These are phyloP conservation scores for Procavia capensis DNA, from an alignment of 2,113 vertebrate genomes.

Conservation along the genomic window DNA sequence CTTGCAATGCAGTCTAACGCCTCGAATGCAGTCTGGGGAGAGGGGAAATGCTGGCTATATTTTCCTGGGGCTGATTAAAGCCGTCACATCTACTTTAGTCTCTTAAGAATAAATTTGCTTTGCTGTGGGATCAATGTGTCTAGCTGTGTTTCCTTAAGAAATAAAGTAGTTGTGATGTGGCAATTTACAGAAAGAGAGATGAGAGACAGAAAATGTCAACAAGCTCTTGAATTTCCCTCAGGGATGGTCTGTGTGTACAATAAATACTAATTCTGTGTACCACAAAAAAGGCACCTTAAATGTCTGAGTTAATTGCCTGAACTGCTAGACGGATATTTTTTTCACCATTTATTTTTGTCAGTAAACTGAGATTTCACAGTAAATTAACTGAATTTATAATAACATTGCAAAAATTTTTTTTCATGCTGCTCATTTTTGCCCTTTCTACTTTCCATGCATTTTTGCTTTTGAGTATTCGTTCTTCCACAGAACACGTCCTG, in stretches of 20 bases:
- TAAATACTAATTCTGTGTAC: not conserved
- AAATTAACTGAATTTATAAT: constrained; percentile 1
- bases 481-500: not conserved
- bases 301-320: not conserved
- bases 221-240: not conserved
- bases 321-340: not conserved
- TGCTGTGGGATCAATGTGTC: constrained; percentile 58
- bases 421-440: not conserved
- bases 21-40: constrained; percentile 47
- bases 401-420: not conserved
- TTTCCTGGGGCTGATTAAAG: constrained; percentile 55
- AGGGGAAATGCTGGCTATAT: not conserved
- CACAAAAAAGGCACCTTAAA: not conserved
- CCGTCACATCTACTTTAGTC: constrained; percentile 50
- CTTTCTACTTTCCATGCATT: not conserved
- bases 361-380: constrained; percentile 48
- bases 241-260: not conserved
- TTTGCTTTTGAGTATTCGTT: not conserved
- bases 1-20: constrained; percentile 47
- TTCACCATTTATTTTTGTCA: not conserved
- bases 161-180: constrained; percentile 2
- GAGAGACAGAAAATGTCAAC: not conserved
- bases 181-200: not conserved
- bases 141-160: not conserved
- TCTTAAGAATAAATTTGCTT: constrained; percentile 69